Conservation (phyloP, 2,888 invertebrate species). For the Acleris emargana region DNA sequence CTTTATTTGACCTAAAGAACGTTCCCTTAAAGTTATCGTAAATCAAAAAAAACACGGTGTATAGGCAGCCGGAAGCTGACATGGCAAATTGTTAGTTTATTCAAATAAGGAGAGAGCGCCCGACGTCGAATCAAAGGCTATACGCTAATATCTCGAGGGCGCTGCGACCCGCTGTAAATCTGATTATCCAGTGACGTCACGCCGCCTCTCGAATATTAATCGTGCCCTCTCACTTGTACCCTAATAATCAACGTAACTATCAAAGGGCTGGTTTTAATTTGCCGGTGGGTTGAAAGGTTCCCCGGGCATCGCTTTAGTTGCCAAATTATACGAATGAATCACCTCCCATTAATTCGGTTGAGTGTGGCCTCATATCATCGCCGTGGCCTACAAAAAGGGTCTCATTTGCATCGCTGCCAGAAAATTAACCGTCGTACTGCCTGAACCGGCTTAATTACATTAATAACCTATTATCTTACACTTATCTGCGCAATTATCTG, state of each 20-base stretch:
- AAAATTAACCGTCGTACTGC: conserved; percentile 28
- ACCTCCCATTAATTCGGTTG: conserved; percentile 51
- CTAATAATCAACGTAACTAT: conserved; percentile 59
- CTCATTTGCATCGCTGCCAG: conserved; percentile 31
- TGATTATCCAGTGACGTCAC: conserved; percentile 63
- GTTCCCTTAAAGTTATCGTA: too few relatives aligned
- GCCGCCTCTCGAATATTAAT: conserved; percentile 65
- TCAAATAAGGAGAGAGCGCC: conserved; percentile 34
- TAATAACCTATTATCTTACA: conserved; percentile 32
- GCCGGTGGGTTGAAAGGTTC: conserved; percentile 48
- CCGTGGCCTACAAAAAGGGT: conserved; percentile 33
- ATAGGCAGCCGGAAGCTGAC: conserved; percentile 33
- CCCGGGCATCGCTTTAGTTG: conserved; percentile 55
- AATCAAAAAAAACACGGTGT: too few relatives aligned
- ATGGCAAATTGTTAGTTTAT: conserved; percentile 36
- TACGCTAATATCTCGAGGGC: conserved; percentile 54
- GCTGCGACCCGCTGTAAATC: conserved; percentile 60
- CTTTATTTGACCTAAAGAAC: too few relatives aligned
- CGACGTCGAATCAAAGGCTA: conserved; percentile 46
- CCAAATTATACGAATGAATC: conserved; percentile 62
- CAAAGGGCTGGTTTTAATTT: conserved; percentile 48
- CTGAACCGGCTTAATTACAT: conserved; percentile 25
- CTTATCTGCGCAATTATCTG: conserved; percentile 26
- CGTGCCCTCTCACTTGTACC: conserved; percentile 53
- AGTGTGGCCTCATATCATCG: conserved; percentile 62